Base-by-base conservation (phyloP, 2,113 vertebrate species). In the Andinoacara biseriatus region DNA sequence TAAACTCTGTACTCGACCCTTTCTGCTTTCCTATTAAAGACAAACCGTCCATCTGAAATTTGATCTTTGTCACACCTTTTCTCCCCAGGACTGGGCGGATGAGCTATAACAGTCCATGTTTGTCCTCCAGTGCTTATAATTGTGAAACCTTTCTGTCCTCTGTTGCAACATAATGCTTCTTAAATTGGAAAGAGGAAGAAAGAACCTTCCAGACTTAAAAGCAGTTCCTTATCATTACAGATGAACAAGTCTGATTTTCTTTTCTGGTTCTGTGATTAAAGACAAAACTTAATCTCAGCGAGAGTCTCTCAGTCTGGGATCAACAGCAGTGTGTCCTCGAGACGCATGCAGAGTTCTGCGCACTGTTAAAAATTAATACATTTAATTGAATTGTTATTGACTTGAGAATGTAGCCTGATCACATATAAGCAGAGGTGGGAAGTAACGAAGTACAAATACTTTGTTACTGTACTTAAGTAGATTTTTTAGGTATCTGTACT, bases 1-100 rank as follows among this genome's bases (percentile, higher is more conserved):
- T 1, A 10, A 22, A 13, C 4, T 43, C 14, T 0, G 24, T 43
- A 3, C 17, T 8, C 0, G 43, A 22, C 38, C 5, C n/a, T 67
- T 14, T 1, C 38, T 67, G 38, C 62, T 33, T 20, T 60, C 26
- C 38, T 67, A 35, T 26, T 17, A 49, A 6, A 49, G 3, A 15
- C 5, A 15, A 49, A 17, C 38, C 26, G 22, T 67, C 8, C 0
- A 40, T 7, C 63, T 26, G 63, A 46, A 67, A 67, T 8, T 2
- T 40, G 10, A 40, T 40, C 38, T 40, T 11, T 40, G 10, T 11
- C 38, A 40, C 38, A 40, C 10, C 40, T 18, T 26, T 7, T 67
- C 26, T 22, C 20, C 9, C 20, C 9, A 4, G 10, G 10, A 56
- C 54, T 11, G 9, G 4, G 54, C 54, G 18, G 40, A 11, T 20